phyloP scores from a whole-genome alignment of 2,888 invertebrate genomes.

The Lithophane socia region DNA sequence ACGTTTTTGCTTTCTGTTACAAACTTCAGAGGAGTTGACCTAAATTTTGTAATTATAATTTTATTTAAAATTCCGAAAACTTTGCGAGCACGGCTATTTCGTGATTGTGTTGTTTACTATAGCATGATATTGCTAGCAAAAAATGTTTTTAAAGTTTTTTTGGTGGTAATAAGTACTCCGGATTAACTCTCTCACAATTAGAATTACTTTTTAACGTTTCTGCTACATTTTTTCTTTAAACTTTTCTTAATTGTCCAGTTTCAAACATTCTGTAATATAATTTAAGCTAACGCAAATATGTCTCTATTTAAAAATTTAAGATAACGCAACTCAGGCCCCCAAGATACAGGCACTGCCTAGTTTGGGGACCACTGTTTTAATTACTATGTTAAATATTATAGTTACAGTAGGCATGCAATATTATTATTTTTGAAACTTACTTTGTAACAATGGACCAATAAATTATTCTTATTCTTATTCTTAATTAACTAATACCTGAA shows the following conservation, averaged over 20 bases:
- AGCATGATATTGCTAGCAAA: slow-evolving; percentile 7
- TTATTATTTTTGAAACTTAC: too few relatives aligned
- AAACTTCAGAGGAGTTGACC: slow-evolving; percentile 41
- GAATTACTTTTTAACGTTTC: background rate
- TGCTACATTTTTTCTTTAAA: background rate
- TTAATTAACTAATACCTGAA: background rate
- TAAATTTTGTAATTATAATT: slow-evolving; percentile 59
- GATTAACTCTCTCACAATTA: background rate
- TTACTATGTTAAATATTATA: too few relatives aligned
- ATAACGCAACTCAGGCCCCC: too few relatives aligned
- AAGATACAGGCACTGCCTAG: too few relatives aligned
- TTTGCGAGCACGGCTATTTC: slow-evolving; percentile 11
- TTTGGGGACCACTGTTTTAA: too few relatives aligned
- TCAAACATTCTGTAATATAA: too few relatives aligned
- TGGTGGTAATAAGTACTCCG: background rate
- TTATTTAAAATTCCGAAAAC: slow-evolving; percentile 46
- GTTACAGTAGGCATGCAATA: too few relatives aligned
- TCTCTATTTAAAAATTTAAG: too few relatives aligned
- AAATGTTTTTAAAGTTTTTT: background rate
- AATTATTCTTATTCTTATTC: too few relatives aligned
- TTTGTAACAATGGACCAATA: too few relatives aligned
- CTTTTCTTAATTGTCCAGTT: too few relatives aligned
- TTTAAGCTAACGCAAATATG: too few relatives aligned
- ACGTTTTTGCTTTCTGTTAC: slow-evolving; percentile 59
- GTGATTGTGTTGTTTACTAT: slow-evolving; percentile 35